These are phyloP conservation scores for Protophormia terraenovae DNA, from an alignment of 2,888 invertebrate genomes.

Conservation along the genomic window DNA sequence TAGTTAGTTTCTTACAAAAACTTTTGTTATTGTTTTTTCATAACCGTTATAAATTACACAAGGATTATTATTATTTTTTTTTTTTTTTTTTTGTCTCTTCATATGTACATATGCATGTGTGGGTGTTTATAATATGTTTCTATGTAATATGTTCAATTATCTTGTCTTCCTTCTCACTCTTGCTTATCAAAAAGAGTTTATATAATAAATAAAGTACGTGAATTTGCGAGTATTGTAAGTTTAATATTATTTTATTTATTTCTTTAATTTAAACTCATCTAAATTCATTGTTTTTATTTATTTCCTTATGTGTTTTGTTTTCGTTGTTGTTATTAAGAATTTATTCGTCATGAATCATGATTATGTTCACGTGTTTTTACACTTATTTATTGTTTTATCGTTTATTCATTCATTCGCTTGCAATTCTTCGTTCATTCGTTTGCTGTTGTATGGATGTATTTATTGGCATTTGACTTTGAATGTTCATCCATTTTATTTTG, in stretches of 20 bases:
- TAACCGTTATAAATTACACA: constrained; percentile 56
- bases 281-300: neutral
- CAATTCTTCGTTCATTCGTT: neutral
- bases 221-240: no score
- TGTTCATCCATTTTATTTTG: constrained; percentile 30
- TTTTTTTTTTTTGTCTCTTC: neutral
- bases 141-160: neutral
- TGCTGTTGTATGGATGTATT: constrained; percentile 5
- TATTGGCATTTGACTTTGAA: constrained; percentile 43
- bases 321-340: constrained; percentile 4
- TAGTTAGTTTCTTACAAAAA: constrained; percentile 16
- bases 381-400: constrained; percentile 40
- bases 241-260: neutral
- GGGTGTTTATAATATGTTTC: neutral
- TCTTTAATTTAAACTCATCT: constrained; percentile 5
- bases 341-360: constrained; percentile 45
- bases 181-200: neutral
- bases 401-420: neutral
- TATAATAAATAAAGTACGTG: no score
- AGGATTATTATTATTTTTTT: constrained; percentile 37
- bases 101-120: neutral
- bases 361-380: constrained; percentile 47
- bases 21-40: constrained; percentile 36
- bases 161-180: neutral
- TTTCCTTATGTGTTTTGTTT: neutral